A percentile compares a stretch with the other conserved stretches of the same genome.
Conservation (phyloP, 2,888 invertebrate species). For the Hermaeophaga mercurialis region DNA sequence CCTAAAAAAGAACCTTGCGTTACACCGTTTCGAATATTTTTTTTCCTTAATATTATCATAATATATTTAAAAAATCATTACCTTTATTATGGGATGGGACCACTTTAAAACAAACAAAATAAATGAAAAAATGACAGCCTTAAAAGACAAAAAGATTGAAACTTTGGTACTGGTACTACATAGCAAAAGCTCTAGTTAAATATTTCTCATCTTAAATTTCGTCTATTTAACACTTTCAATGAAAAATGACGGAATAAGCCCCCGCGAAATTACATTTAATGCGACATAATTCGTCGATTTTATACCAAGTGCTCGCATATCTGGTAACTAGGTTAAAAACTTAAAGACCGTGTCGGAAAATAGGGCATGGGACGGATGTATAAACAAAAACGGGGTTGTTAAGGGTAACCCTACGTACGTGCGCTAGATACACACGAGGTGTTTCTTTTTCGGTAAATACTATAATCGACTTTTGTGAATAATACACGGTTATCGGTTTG, state of each 20-base stretch:
- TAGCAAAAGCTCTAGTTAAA: background rate
- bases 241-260: background rate
- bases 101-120: no score
- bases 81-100: no score
- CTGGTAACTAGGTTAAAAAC: background rate
- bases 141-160: no score
- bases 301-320: background rate
- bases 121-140: no score
- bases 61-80: no score
- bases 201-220: background rate
- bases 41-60: no score
- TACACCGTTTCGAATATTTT: no score
- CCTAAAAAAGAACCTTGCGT: no score
- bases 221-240: background rate
- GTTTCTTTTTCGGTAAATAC: constrained; percentile 1
- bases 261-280: background rate
- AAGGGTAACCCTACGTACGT: constrained; percentile 6
- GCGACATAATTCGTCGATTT: background rate
- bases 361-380: background rate
- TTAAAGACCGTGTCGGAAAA: background rate
- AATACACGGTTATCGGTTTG: background rate
- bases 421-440: constrained; percentile 9
- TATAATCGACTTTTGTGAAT: background rate
- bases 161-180: background rate
- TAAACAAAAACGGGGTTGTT: constrained; percentile 13